These are phyloP conservation scores for Eretmochelys imbricata DNA, from an alignment of 2,113 vertebrate species.

Conservation along the genomic window DNA sequence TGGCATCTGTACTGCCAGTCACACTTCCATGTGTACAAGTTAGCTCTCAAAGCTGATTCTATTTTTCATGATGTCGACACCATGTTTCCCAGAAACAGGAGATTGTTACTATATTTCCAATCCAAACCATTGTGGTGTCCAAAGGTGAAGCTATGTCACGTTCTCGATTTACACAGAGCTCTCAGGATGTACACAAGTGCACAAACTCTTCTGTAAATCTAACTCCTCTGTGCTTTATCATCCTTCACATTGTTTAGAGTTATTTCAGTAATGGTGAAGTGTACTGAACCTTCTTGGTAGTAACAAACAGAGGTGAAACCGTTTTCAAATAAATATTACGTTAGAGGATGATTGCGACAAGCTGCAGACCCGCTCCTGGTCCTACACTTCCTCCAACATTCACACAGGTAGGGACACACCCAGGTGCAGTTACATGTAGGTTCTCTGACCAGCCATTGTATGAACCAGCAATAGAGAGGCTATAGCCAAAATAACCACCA, in stretches of 20 bases:
- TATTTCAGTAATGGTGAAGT: constrained; percentile 11
- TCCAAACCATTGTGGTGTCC: neutral
- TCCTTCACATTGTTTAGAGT: constrained; percentile 10
- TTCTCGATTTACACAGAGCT: neutral
- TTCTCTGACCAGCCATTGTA: too few relatives aligned
- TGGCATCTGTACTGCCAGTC: neutral
- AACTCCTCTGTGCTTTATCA: neutral
- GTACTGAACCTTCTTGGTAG: constrained; percentile 31
- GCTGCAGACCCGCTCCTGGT: too few relatives aligned
- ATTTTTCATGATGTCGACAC: neutral
- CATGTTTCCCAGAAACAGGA: neutral
- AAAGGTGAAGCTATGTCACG: neutral
- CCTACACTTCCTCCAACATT: too few relatives aligned
- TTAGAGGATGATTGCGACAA: neutral
- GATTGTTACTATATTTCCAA: neutral
- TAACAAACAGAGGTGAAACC: constrained; percentile 38
- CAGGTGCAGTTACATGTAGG: too few relatives aligned
- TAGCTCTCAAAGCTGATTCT: neutral
- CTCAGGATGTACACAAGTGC: neutral
- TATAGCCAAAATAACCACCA: too few relatives aligned
- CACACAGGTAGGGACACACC: too few relatives aligned
- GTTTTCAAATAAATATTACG: neutral
- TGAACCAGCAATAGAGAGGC: too few relatives aligned
- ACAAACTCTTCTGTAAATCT: neutral
- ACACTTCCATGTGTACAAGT: neutral